A percentile compares a stretch with the other conserved stretches of the same genome.
These are phyloP conservation scores for Styela clava DNA, from an alignment of 23 tunicate species.

Conservation along the genomic window DNA sequence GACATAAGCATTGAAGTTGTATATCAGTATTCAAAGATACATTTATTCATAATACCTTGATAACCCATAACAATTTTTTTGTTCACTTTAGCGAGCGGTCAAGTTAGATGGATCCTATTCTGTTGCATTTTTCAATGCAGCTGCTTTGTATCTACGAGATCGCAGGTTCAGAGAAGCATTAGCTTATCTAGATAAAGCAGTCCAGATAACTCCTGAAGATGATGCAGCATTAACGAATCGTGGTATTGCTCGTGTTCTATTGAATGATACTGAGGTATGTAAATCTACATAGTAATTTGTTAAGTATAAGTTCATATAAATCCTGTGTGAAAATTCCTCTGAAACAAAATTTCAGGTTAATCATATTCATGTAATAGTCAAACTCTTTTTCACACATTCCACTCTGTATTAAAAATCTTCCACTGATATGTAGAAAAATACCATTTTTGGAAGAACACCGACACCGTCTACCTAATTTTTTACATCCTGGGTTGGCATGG, in stretches of 20 bases:
- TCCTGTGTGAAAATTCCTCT: too few relatives aligned
- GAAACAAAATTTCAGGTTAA: neutral
- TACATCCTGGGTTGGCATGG: too few relatives aligned
- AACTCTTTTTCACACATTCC: too few relatives aligned
- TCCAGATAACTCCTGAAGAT: slow-evolving; percentile 36
- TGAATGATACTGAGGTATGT: slow-evolving; percentile 56
- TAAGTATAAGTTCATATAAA: neutral
- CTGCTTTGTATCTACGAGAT: slow-evolving; percentile 62
- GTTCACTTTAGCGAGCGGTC: slow-evolving; percentile 50
- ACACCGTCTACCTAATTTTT: too few relatives aligned
- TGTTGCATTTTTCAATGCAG: slow-evolving; percentile 78
- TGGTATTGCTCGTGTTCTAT: slow-evolving; percentile 58
- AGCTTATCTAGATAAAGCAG: slow-evolving; percentile 42
- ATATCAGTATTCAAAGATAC: too few relatives aligned
- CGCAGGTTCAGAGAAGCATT: slow-evolving; percentile 63
- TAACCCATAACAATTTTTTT: too few relatives aligned
- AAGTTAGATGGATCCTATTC: slow-evolving; percentile 55
- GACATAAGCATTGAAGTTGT: too few relatives aligned
- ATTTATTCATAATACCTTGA: too few relatives aligned
- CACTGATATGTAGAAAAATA: too few relatives aligned
- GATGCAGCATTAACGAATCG: slow-evolving; percentile 72
- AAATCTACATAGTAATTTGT: neutral
- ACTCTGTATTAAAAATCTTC: too few relatives aligned
- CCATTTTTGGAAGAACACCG: too few relatives aligned
- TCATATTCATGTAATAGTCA: too few relatives aligned